Percentiles rank a stretch among this genome's conserved stretches.
Evolutionary conservation across 1,140 invertebrate species (phyloP).

Genomic region (Ephestia elutella): DNA sequence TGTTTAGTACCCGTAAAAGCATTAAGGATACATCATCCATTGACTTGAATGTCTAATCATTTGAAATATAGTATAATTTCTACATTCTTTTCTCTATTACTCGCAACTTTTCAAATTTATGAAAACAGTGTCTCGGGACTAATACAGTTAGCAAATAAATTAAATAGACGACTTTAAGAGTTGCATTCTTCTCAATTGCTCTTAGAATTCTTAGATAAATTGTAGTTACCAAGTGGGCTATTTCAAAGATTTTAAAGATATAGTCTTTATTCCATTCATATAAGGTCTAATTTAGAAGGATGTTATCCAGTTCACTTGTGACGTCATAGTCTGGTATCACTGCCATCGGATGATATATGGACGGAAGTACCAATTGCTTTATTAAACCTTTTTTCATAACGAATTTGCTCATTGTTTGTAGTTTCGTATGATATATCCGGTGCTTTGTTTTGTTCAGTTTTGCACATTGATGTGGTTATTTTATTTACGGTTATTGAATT

Average conservation of each 20-base stretch:
- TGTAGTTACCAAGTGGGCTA: not conserved
- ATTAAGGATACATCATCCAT: too few relatives aligned
- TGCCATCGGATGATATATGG: constrained; percentile 30
- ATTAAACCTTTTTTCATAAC: constrained; percentile 41
- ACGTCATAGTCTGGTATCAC: constrained; percentile 19
- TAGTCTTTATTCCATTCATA: not conserved
- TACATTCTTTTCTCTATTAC: too few relatives aligned
- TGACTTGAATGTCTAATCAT: too few relatives aligned
- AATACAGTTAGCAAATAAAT: too few relatives aligned
- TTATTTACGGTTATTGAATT: too few relatives aligned
- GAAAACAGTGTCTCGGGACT: too few relatives aligned
- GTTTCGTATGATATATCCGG: constrained; percentile 20
- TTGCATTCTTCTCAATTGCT: too few relatives aligned
- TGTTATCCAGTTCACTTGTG: not conserved
- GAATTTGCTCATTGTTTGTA: constrained; percentile 29
- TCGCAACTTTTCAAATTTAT: too few relatives aligned
- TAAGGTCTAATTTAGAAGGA: not conserved
- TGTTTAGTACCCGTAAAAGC: too few relatives aligned
- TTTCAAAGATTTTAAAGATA: not conserved
- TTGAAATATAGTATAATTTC: too few relatives aligned
- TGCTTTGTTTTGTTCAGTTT: constrained; percentile 20
- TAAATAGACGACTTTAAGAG: too few relatives aligned
- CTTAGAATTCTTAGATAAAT: not conserved
- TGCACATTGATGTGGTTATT: too few relatives aligned
- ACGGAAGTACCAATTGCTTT: constrained; percentile 51